Evolutionary conservation across 2,888 invertebrate species (phyloP), one percentile per base, ranked within the genome.

Genomic region (Drosophila pullipes): DNA sequence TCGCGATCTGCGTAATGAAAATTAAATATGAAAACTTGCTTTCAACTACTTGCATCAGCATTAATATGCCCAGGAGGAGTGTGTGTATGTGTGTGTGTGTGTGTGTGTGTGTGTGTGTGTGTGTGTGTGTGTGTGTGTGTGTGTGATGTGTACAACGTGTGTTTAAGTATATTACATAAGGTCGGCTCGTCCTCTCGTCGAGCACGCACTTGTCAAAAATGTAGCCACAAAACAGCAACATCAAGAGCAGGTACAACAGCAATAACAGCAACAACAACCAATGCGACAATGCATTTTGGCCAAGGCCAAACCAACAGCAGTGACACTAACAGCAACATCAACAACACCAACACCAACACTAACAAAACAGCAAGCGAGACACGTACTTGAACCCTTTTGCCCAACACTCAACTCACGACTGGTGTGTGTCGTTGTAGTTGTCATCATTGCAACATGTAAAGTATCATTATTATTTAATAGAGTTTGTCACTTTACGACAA

Each of bases 311-410:
- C 68, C 54, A 73, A 68, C 76, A 70, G 41, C 70, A 75, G 22
- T 50, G 66, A 31, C 69, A 75, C 39, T 52, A 67, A 59, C 60
- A 81, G 33, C 50, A 71, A 64, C 70, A 75, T 44, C 63, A 76
- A 47, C 69, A 67, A 22, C 53, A 72, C 28, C 52, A 67, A 2
- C 59, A 64, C 22, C 50, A 63, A 0, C 47, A 63, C 39, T 69
- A 63, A 39, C 63, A 65, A 55, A 69, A 77, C 69, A 70, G 28
- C 49, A 72, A 78, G 70, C 74, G 72, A 83, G 82, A 86, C 82
- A 82, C 85, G 87, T 87, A 87, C 82, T 83, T 87, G 81, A 87
- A 87, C 85, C 87, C 74, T 85, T 85, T 82, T 74, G 70, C 72
- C 79, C 76, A 85, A 83, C 80, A 83, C 85, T 86, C 83, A 72